Evolutionary conservation across 1,140 invertebrate species (phyloP), one percentile per base, ranked within the genome.

Genomic region (Pinna nobilis): DNA sequence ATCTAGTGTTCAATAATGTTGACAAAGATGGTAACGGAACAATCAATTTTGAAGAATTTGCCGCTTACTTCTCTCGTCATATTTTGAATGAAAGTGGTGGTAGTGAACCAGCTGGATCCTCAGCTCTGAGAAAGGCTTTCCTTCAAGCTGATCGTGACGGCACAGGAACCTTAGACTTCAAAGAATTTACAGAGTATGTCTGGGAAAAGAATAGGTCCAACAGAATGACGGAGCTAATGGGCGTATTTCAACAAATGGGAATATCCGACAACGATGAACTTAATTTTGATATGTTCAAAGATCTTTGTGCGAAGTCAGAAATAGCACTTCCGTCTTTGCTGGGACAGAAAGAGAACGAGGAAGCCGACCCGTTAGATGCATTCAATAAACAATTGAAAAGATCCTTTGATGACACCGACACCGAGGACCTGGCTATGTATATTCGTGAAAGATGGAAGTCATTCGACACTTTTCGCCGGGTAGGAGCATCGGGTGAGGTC

Each of bases 61-160:
- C 50, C 20, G 18, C 59, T 5, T 78, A 78, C 28, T 74, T 78
- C 44, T 30, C 28, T 23, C 37, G n/a, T 11, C 23, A 60, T 20
- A 65, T 78, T 13, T 47, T 78, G 50, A 37, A 63, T 3, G 76
- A 78, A n/a, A n/a, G n/a, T n/a, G n/a, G n/a, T n/a, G n/a, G n/a
- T n/a, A n/a, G n/a, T n/a, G n/a, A n/a, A n/a, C 18, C 50, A 44
- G 65, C 20, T 2, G 65, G 44, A 41, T 57, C 47, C 13, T 51
- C 47, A 20, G 60, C 49, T 55, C 25, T 30, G 18, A 20, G 63
- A 28, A 35, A 41, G 11, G 76, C 76, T 18, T 77, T 77, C 33
- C 13, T 70, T 9, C 13, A 53, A 11, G 76, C 76, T 3, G 76
- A 77, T 53, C 20, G 60, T 37, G 41, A 77, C 39, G 71, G 71